A percentile compares a stretch with the other conserved stretches of the same genome.
These are phyloP conservation scores for Odocoileus hemionus DNA, from an alignment of 2,113 vertebrate genomes.

Conservation along the genomic window DNA sequence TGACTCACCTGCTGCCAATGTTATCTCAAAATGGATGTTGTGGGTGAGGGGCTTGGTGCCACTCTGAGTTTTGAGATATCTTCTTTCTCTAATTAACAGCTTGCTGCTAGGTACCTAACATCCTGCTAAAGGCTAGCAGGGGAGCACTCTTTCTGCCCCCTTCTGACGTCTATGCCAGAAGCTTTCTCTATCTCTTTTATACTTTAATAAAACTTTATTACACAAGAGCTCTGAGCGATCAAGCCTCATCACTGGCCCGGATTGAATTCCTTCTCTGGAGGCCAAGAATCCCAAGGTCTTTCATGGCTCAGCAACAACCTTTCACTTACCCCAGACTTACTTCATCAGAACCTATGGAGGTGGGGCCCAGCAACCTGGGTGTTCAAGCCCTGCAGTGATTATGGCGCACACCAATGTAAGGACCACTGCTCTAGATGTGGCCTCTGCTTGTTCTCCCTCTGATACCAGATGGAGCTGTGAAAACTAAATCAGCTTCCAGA, in stretches of 20 bases:
- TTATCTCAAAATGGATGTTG: neutral
- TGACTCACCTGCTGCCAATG: neutral
- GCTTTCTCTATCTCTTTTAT: neutral
- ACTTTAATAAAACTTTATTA: neutral
- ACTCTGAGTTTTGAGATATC: too few species aligned
- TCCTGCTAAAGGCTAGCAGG: neutral
- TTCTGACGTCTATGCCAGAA: neutral
- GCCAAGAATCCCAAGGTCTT: neutral
- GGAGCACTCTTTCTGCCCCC: neutral
- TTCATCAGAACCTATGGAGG: neutral
- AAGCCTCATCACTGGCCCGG: neutral
- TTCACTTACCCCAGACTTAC: neutral
- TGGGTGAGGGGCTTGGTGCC: too few species aligned
- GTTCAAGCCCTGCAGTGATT: neutral
- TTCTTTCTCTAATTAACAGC: too few species aligned
- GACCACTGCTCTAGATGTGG: neutral
- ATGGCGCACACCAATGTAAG: neutral
- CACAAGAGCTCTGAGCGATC: neutral
- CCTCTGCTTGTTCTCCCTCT: neutral
- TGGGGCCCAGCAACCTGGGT: neutral
- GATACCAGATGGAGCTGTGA: neutral
- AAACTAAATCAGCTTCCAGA: constrained; percentile 39
- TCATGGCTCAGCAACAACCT: neutral
- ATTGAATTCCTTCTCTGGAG: neutral
- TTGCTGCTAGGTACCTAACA: too few species aligned